Base-by-base conservation (phyloP, 2,113 vertebrate species). In the Noturus placidus region DNA sequence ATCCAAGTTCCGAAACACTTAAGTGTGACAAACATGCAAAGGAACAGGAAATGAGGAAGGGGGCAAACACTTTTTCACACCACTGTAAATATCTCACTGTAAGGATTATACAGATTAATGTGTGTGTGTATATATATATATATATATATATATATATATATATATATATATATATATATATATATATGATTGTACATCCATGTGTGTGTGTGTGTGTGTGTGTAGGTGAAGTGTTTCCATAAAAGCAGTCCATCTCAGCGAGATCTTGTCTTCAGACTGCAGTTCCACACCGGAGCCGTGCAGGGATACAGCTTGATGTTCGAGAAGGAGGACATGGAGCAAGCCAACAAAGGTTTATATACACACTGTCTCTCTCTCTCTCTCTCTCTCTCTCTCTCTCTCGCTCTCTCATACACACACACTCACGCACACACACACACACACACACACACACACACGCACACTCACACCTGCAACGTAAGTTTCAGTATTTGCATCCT, bases 211-310 rank as follows among this genome's bases (percentile, higher is more conserved):
- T 77, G 42, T 52, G 46, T 78, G 76, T 84, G 27, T 59, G 88
- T 89, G 1, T 91, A 99, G 98, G 93, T 99, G 14, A 99, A 99
- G 87, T 99, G 98, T 91, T 99, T 97, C 70, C 97, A 98, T 89
- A 97, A 96, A 93, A 96, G 96, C 82, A 95, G 95, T 30, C 94
- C 96, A 0, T 93, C 96, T 54, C 97, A 96, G 33, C 94, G 97
- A 0, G 96, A 97, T 33, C 94, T 95, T 5, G 85, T 99, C 89
- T 99, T 99, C 94, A 95, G 96, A 38, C 94, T 99, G 88, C 98
- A 99, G 94, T 98, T 99, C 93, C 98, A 99, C 94, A 98, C 97
- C 0, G 98, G 97, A 82, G 95, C 97, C 4, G 93, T 99, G 91
- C 97, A 97, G 91, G 96, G 96, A 78, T 95, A 95, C 22, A 87